Base-by-base conservation (phyloP, 2,113 vertebrate genomes). In the Gymnorhina tibicen region DNA sequence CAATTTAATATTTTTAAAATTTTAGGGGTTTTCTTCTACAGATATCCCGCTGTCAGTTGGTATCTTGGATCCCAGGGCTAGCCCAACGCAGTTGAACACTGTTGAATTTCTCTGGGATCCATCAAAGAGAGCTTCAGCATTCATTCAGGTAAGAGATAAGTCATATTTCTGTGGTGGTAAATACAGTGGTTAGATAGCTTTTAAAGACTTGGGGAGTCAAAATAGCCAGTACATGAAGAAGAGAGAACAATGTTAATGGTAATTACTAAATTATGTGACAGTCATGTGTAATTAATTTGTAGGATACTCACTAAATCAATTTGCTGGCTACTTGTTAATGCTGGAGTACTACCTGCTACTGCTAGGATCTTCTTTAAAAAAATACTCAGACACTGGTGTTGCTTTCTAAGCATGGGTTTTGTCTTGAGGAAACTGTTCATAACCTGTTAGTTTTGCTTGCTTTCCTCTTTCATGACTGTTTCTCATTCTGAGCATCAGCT, bases 91-190 rank as follows among this genome's bases (percentile, higher is more conserved):
- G 95, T 97, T 99, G 97, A 99, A 99, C 79, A 98, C 99, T 23
- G 98, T 99, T 5, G 99, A 99, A 95, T 99, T 99, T 97, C 98
- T 99, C 87, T 99, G 99, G 99, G 99, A 99, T 97, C 99, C 99
- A 2, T 90, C 96, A 16, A 99, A 99, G 97, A 98, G 98, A 75
- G 97, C 98, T 3, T 99, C 99, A 4, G 98, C 98, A 1, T 99
- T 99, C 96, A 98, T 99, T 97, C 99, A 99, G 99, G 99, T 99
- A 97, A 90, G 33, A 70, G 28, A 70, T 13, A 63, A 88, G 32
- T 50, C 9, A 10, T 66, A 28, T 82, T 90, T 33, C 46, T 74
- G 32, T 42, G 21, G 32, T 42, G 21, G 28, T 69, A 69, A 84
- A 52, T 62, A 30, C 30, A 67, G 18, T 53, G 27, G 16, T 74